Evolutionary conservation across 1,140 invertebrate species (phyloP).

Genomic region (Hycleus phaleratus): DNA sequence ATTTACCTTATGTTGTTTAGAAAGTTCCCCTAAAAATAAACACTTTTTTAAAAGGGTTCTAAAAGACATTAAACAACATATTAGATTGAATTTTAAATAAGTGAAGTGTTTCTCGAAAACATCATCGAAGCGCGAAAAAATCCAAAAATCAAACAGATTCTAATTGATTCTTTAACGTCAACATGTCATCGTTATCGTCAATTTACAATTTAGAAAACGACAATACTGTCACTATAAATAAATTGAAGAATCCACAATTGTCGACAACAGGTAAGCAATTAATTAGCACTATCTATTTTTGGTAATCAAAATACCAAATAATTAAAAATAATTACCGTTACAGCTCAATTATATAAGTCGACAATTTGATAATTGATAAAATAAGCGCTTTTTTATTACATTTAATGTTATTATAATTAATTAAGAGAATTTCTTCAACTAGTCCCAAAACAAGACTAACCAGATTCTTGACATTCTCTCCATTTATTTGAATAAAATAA

Average conservation of each 20-base stretch:
- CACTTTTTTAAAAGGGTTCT: constrained; percentile 1
- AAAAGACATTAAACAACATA: constrained; percentile 8
- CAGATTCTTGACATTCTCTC: no score
- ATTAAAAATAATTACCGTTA: neutral
- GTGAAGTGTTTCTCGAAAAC: neutral
- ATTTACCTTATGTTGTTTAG: constrained; percentile 3
- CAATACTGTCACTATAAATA: constrained; percentile 5
- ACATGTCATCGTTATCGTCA: constrained; percentile 3
- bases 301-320: neutral
- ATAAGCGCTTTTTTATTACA: neutral
- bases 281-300: constrained; percentile 3
- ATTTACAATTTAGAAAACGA: neutral
- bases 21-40: constrained; percentile 11
- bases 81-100: neutral
- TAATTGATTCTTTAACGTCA: constrained; percentile 2
- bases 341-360: neutral
- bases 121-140: neutral
- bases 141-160: neutral
- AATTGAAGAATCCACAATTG: constrained; percentile 1
- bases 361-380: neutral
- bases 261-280: constrained; percentile 9
- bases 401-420: neutral
- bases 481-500: no score
- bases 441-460: no score
- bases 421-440: no score